Base-by-base conservation (phyloP, 64 coral and sea anemone genomes). In the Catalaphyllia jardinei region DNA sequence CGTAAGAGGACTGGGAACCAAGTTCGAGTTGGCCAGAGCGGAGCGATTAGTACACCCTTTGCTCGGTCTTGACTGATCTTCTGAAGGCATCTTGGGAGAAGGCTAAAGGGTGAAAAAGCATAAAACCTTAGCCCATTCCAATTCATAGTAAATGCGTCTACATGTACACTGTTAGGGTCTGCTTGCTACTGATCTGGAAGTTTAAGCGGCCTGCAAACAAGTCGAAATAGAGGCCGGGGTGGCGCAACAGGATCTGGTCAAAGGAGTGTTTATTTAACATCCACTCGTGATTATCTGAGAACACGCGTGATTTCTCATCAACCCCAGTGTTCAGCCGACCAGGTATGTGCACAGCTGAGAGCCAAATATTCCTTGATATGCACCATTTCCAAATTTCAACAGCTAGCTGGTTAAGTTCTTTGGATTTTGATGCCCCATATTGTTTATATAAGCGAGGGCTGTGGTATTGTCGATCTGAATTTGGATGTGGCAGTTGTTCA, bases 41-140 rank as follows among this genome's bases (percentile, higher is more conserved):
- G 86, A 9, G 69, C 92, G 50, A 86, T 71, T 38, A 83, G 67
- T 89, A 94, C 35, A 67, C 92, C 77, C 59, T 63, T 78, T 60
- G 86, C 78, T 93, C 88, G 42, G 86, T 93, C 92, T 54, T 57
- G 59, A 42, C 49, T 59, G 49, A 93, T 83, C 71, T 93, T 93
- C 29, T 31, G 49, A 65, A 79, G 82, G 83, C 82, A 92, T 77
- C 46, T 78, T 27, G 82, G 72, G 30, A 92, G 61, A 18, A 92
- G 83, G 71, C 90, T 87, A n/a, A n/a, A n/a, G n/a, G n/a, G n/a
- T n/a, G n/a, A n/a, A n/a, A n/a, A n/a, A n/a, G n/a, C n/a, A n/a
- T n/a, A n/a, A n/a, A n/a, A n/a, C n/a, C n/a, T n/a, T n/a, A n/a
- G n/a, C n/a, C 25, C 0, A 14, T 72, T 12, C 80, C 57, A 30